Evolutionary conservation across 2,113 vertebrate species (phyloP), one percentile per base, ranked within the genome.

Genomic region (Pterocles burchelli): DNA sequence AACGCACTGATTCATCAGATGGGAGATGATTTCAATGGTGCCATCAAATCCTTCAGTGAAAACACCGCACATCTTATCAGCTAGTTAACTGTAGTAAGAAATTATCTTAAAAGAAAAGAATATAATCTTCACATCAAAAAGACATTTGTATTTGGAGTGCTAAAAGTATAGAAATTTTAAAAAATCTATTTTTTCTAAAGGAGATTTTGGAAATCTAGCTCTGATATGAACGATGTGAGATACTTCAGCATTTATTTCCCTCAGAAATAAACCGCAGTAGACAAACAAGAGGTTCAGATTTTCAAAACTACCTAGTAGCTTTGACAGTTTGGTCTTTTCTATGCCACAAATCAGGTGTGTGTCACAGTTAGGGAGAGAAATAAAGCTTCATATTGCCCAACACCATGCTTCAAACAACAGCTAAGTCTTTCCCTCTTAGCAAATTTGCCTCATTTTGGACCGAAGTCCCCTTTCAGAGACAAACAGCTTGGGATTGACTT

Each of bases 21-120:
- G 43, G 33, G 33, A 77, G 41, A 67, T 81, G 88, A 65, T 38
- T 84, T 80, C 46, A 78, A 9, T 41, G 45, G 54, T 7, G 1
- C 43, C 71, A 82, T 34, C 76, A 82, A 94, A 74, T 84, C 11
- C 33, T 85, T 36, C 73, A 28, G 34, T 57, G 65, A 65, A 95
- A 95, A 84, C 20, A 14, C 43, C 8, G n/a, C 2, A 2, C 34
- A 19, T 81, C 66, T 90, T 88, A 78, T 34, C 95, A 92, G 38
- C 18, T n/a, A 65, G 31, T 57, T 71, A 46, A 26, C 31, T 78
- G n/a, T 45, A 48, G 34, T 26, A 84, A 54, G 36, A 41, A 51
- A 49, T 84, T 72, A 77, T 63, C 86, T 41, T 34, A 49, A 84
- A 74, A 85, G 34, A 75, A 86, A 84, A 74, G 11, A 75, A 38